Evolutionary conservation across 2,113 vertebrate genomes (phyloP).

Genomic region (Pomatorhinus ruficollis): DNA sequence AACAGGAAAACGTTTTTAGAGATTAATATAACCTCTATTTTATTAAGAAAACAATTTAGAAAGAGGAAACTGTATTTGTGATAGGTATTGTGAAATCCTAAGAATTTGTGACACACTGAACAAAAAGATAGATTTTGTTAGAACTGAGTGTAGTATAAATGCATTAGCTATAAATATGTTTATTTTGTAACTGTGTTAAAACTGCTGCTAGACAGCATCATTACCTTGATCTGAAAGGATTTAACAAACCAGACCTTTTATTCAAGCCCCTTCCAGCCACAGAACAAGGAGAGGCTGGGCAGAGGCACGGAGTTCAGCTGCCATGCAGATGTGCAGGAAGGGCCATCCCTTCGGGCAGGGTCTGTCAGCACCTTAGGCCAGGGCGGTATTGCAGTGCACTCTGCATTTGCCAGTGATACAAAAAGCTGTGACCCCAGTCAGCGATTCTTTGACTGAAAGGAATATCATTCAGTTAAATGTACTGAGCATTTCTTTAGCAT

Average conservation of each 20-base stretch:
- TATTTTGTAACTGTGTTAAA: background rate
- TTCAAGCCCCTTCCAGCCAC: background rate
- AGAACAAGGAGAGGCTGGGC: background rate
- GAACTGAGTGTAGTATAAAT: background rate
- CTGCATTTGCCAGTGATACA: background rate
- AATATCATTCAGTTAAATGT: background rate
- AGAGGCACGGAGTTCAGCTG: background rate
- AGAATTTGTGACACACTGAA: background rate
- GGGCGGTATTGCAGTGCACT: background rate
- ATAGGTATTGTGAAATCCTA: background rate
- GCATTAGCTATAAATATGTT: background rate
- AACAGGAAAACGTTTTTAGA: background rate
- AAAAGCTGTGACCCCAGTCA: background rate
- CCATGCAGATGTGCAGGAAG: accelerated
- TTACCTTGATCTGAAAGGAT: background rate
- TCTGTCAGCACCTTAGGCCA: background rate
- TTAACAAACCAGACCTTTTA: background rate
- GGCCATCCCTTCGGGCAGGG: background rate
- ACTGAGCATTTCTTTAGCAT: background rate
- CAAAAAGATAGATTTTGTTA: background rate
- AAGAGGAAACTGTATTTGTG: background rate
- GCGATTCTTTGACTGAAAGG: background rate
- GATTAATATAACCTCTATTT: background rate
- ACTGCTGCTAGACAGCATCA: background rate
- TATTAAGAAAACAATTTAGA: background rate